Evolutionary conservation across 1,140 invertebrate species (phyloP), one percentile per base, ranked within the genome.

Genomic region (Andrena cerasifolii): DNA sequence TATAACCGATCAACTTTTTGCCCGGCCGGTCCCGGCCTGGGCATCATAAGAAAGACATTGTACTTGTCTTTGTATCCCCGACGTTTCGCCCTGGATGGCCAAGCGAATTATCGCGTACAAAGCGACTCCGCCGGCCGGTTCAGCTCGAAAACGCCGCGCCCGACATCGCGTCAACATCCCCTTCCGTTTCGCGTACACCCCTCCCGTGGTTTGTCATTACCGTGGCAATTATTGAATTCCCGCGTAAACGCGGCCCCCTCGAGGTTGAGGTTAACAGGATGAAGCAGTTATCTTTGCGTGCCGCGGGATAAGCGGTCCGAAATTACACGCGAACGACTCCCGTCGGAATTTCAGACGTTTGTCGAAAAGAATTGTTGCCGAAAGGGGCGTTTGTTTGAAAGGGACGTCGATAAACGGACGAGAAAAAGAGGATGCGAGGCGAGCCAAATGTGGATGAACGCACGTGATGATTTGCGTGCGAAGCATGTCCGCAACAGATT

Each of bases 201-300:
- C 40, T 66, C 33, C 18, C 21, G 40, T 7, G 65, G 36, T 77
- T 61, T 51, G 28, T 77, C 59, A 63, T 77, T 61, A 61, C 33
- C n/a, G 24, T 47, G 26, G 51, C 56, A 47, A 76, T 76, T 54
- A 82, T 81, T 72, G 78, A 78, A 83, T 47, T 82, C 73, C 53
- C 53, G 36, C 31, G 70, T 72, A 81, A 76, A 68, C 73, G 43
- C 21, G 63, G 36, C 10, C 31, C 6, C 16, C 12, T 3, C 47
- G 21, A 16, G 14, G 33, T 10, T 36, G 67, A 81, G 74, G 79
- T 84, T 79, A 82, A 87, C 78, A 84, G 85, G 79, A 88, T 88
- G 85, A 88, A 86, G 86, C 85, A 78, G 86, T 88, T 88, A 86
- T 80, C 72, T 80, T 83, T 80, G 85, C 85, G 84, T 86, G 86